Percentiles rank a stretch among this genome's conserved stretches.
phyloP scores from a whole-genome alignment of 2,888 invertebrate genomes.

The Hydrotaea diabolus region DNA sequence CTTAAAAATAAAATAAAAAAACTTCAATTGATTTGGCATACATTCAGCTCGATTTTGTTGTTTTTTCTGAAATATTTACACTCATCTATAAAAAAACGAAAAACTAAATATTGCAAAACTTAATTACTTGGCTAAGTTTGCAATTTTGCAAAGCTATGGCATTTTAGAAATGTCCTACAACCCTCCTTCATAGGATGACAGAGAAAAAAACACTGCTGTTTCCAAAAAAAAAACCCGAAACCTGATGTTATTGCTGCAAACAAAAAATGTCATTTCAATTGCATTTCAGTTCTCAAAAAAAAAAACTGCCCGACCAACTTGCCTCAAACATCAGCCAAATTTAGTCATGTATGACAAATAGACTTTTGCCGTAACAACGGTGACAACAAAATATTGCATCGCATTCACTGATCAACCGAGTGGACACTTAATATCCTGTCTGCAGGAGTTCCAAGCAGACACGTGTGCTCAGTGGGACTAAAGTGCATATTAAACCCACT shows the following conservation, averaged over 20 bases:
- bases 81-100: not conserved
- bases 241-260: constrained; percentile 7
- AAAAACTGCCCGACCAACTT: not conserved
- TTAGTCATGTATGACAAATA: constrained; percentile 42
- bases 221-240: too few relatives aligned
- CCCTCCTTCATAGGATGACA: too few relatives aligned
- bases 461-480: not conserved
- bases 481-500: too few relatives aligned
- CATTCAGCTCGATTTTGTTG: constrained; percentile 33
- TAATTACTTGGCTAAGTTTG: constrained; percentile 64
- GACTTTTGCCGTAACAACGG: not conserved
- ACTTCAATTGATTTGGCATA: constrained; percentile 50
- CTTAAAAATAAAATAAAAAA: not conserved
- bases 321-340: not conserved
- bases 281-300: not conserved
- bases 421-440: constrained; percentile 60
- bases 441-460: constrained; percentile 24
- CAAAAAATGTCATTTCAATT: constrained; percentile 6
- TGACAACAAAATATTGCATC: constrained; percentile 16
- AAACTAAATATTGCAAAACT: constrained; percentile 52
- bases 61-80: constrained; percentile 20
- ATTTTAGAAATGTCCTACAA: too few relatives aligned
- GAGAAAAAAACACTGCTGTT: not conserved
- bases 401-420: constrained; percentile 14
- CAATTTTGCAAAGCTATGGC: not conserved